Conservation (phyloP, 2,888 invertebrate species). For the Spisula subtruncata region DNA sequence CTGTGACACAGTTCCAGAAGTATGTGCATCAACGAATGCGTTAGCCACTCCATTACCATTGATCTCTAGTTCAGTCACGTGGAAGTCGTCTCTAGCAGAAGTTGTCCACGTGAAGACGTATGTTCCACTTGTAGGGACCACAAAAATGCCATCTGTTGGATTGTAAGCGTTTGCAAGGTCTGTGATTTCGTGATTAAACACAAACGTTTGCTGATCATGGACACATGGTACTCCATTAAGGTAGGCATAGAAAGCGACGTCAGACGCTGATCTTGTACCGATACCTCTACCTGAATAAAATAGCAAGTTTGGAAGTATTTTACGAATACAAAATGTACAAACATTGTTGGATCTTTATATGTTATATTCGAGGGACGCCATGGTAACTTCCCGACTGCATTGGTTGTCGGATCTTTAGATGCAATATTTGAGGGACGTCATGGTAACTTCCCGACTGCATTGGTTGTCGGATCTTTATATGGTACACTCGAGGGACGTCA, state of each 20-base stretch:
- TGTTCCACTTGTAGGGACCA: not conserved
- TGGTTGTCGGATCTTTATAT: too few species aligned
- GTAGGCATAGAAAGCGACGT: not conserved
- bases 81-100: not conserved
- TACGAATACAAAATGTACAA: too few species aligned
- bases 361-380: too few species aligned
- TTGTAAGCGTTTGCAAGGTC: not conserved
- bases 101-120: conserved; percentile 6
- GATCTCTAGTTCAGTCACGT: not conserved
- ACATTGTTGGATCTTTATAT: too few species aligned
- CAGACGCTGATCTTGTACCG: not conserved
- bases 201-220: not conserved
- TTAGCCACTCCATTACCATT: not conserved
- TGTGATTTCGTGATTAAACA: not conserved
- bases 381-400: too few species aligned
- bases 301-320: too few species aligned
- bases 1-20: not conserved
- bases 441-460: too few species aligned
- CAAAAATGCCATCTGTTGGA: not conserved
- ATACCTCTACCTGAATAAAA: too few species aligned
- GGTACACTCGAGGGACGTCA: too few species aligned
- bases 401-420: too few species aligned
- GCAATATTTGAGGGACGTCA: too few species aligned
- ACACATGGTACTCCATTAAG: not conserved
- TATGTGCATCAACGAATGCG: not conserved